Conservation (phyloP, 2,113 vertebrate genomes). For the Rhineura floridana region DNA sequence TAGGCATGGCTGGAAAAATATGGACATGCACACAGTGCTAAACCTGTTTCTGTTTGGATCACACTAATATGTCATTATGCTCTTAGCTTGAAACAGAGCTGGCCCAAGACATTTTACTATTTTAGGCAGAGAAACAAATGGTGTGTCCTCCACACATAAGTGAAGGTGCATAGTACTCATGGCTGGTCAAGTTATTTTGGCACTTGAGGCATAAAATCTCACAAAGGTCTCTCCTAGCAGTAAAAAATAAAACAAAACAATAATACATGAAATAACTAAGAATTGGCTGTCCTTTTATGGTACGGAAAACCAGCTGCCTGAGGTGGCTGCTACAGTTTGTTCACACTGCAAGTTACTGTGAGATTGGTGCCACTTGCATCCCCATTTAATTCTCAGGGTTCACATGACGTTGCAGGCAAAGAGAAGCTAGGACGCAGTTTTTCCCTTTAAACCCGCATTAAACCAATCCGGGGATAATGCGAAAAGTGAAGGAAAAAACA, state of each 20-base stretch:
- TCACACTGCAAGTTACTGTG: too few species aligned
- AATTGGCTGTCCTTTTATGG: background rate
- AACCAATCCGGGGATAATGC: too few species aligned
- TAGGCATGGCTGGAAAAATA: constrained; percentile 35
- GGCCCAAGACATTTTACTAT: background rate
- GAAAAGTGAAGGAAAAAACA: too few species aligned
- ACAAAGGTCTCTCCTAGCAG: background rate
- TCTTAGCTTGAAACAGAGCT: background rate
- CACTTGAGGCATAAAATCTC: background rate
- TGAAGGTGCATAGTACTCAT: background rate
- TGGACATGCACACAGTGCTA: background rate
- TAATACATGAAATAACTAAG: background rate
- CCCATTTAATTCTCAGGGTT: too few species aligned
- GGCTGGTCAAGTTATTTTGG: background rate
- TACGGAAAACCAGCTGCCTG: background rate
- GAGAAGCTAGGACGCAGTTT: too few species aligned
- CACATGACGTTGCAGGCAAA: too few species aligned
- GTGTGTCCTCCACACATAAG: background rate
- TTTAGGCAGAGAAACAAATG: background rate
- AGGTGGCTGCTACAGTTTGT: too few species aligned
- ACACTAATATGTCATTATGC: background rate
- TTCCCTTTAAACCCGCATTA: too few species aligned
- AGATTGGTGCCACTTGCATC: too few species aligned
- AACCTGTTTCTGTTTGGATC: background rate
- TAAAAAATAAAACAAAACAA: background rate